Evolutionary conservation across 2,797 vertebrate genomes (phyloP).

Genomic region (Muscicapa striata): DNA sequence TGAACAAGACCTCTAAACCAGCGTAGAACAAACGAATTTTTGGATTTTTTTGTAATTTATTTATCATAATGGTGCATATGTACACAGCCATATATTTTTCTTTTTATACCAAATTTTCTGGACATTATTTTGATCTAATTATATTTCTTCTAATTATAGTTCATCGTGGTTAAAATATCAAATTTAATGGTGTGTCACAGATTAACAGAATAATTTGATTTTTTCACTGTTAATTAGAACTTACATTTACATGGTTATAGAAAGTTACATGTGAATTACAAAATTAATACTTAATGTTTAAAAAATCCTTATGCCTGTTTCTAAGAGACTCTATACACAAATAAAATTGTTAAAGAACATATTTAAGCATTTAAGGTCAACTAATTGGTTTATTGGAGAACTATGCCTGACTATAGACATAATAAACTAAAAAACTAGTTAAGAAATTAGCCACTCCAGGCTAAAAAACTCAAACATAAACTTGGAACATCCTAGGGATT

Average conservation of each 20-base stretch:
- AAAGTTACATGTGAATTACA: slow-evolving; percentile 45
- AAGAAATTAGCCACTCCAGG: neutral
- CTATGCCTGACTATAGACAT: neutral
- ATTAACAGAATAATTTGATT: slow-evolving; percentile 60
- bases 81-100: slow-evolving; percentile 1
- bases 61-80: neutral
- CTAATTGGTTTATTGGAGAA: neutral
- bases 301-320: neutral
- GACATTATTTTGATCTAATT: slow-evolving; percentile 51
- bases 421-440: neutral
- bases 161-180: slow-evolving; percentile 52
- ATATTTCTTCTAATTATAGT: slow-evolving; percentile 52
- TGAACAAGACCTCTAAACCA: neutral
- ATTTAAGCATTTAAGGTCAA: neutral
- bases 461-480: neutral
- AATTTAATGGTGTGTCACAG: slow-evolving; percentile 20
- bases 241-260: slow-evolving; percentile 19
- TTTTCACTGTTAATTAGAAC: slow-evolving; percentile 50
- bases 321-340: neutral
- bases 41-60: neutral
- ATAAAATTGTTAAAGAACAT: neutral
- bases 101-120: slow-evolving; percentile 22
- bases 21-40: neutral
- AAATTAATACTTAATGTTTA: neutral
- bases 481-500: neutral